These are phyloP conservation scores for Zoroaster sp. DNA, from an alignment of 53 echinoderm and acorn worm species.

Conservation along the genomic window DNA sequence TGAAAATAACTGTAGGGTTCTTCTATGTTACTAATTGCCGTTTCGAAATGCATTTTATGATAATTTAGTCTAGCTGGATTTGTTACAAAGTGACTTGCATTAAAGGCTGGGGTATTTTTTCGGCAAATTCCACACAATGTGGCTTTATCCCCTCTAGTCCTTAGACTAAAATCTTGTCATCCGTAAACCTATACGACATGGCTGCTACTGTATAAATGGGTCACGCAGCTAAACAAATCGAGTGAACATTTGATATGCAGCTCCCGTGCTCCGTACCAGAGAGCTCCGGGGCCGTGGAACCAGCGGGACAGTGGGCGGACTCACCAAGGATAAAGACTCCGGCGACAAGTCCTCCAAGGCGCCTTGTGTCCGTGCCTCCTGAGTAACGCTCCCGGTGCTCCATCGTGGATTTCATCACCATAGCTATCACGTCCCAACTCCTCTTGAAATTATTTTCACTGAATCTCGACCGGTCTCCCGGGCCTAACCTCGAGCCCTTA, in stretches of 20 bases:
- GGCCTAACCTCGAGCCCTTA: not conserved
- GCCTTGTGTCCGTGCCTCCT: not conserved
- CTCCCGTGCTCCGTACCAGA: not conserved
- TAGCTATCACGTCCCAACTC: not conserved
- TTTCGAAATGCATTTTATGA: not conserved
- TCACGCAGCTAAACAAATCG: not conserved
- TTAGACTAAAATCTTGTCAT: not conserved
- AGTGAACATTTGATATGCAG: not conserved
- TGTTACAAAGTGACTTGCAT: not conserved
- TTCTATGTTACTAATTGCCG: not conserved
- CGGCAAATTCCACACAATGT: not conserved
- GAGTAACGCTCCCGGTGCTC: not conserved
- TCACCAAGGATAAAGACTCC: not conserved
- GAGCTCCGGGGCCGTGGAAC: not conserved
- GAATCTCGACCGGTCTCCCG: not conserved
- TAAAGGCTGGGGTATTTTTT: not conserved
- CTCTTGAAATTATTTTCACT: not conserved
- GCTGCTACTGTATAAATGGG: not conserved
- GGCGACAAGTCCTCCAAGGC: not conserved
- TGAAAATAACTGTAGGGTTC: not conserved
- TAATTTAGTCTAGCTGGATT: not conserved
- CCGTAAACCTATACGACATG: not conserved
- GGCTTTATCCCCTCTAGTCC: not conserved
- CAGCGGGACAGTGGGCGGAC: not conserved
- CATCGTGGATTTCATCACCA: not conserved